Percentiles rank a stretch among this genome's conserved stretches.
Conservation (phyloP, 2,888 invertebrate species). For the Heteromurus nitidus region DNA sequence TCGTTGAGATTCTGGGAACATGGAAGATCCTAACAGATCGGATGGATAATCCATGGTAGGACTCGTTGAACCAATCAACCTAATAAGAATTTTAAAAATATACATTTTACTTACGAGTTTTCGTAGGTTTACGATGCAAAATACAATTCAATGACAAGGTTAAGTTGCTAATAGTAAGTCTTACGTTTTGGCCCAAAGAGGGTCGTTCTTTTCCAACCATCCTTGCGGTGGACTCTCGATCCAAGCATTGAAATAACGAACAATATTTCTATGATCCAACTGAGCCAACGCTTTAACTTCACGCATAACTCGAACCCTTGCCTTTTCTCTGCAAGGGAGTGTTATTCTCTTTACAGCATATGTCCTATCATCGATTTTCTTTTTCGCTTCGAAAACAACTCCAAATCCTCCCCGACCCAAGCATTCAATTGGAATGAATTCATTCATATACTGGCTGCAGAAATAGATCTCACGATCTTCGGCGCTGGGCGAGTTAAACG, state of each 20-base stretch:
- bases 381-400: slow-evolving; percentile 94
- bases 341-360: slow-evolving; percentile 97
- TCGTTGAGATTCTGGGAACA: background rate
- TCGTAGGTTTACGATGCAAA: no score
- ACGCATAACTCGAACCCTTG: slow-evolving; percentile 91
- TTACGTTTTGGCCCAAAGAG: slow-evolving; percentile 43
- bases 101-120: background rate
- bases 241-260: slow-evolving; percentile 97
- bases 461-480: slow-evolving; percentile 74
- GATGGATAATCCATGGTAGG: slow-evolving; percentile 66
- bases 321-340: slow-evolving; percentile 86
- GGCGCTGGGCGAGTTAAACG: slow-evolving; percentile 62
- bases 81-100: slow-evolving; percentile 21
- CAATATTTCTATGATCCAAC: slow-evolving; percentile 95
- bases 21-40: slow-evolving; percentile 42
- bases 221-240: slow-evolving; percentile 91
- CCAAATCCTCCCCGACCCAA: slow-evolving; percentile 96
- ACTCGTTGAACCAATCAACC: slow-evolving; percentile 55
- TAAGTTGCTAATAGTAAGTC: slow-evolving; percentile 1
- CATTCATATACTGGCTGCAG: slow-evolving; percentile 85
- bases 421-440: slow-evolving; percentile 88
- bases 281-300: slow-evolving; percentile 97
- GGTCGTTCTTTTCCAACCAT: slow-evolving; percentile 90
- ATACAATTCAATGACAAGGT: no score
- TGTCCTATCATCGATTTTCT: slow-evolving; percentile 93